Evolutionary conservation across 1,140 invertebrate genomes (phyloP).

Genomic region (Argopecten irradians): DNA sequence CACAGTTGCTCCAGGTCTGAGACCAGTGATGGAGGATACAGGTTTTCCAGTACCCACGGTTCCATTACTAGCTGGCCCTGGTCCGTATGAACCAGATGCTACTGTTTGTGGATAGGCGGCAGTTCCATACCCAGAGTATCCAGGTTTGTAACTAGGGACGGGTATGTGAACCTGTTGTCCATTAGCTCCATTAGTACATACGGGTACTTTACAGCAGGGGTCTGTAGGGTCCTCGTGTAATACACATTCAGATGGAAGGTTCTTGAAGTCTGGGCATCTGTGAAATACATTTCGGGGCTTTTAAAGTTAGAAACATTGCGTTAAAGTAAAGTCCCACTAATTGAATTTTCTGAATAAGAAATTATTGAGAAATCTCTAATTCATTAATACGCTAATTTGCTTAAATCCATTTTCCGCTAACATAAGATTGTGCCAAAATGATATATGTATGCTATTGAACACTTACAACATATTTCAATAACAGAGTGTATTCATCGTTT

Average conservation of each 20-base stretch:
- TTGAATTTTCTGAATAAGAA: too few species aligned
- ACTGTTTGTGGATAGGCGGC: constrained; percentile 37
- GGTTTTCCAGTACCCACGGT: neutral
- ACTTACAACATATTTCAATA: too few species aligned
- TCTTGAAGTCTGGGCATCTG: constrained; percentile 64
- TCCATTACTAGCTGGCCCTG: neutral
- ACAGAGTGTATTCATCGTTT: too few species aligned
- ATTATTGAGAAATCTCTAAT: too few species aligned
- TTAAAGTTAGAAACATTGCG: too few species aligned
- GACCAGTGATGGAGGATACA: constrained; percentile 35
- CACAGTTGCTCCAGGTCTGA: neutral
- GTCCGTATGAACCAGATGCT: constrained; percentile 33
- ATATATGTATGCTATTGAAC: too few species aligned
- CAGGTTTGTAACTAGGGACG: constrained; percentile 54
- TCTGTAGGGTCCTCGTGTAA: constrained; percentile 63
- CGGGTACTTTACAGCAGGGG: constrained; percentile 64
- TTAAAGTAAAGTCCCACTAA: too few species aligned
- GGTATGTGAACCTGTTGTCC: constrained; percentile 45
- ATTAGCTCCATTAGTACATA: constrained; percentile 48
- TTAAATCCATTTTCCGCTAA: too few species aligned
- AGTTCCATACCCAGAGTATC: constrained; percentile 51
- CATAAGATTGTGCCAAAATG: too few species aligned
- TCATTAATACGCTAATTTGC: too few species aligned
- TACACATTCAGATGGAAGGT: constrained; percentile 61
- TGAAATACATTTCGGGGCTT: neutral